Evolutionary conservation across 1,140 invertebrate species (phyloP).

Genomic region (Plectrocnemia conspersa): DNA sequence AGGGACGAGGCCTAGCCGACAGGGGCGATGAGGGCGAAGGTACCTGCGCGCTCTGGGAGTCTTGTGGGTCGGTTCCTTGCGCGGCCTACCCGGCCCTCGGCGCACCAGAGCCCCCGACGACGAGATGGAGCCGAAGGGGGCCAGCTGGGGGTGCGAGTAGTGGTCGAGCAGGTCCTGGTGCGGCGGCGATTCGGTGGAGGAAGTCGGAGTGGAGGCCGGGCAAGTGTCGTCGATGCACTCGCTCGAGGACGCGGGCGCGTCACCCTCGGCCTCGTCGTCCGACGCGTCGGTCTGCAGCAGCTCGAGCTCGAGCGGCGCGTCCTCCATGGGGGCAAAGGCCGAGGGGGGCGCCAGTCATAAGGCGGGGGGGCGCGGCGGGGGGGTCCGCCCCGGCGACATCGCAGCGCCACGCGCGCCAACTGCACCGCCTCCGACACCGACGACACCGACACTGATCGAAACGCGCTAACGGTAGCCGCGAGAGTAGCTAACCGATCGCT

Average conservation of each 20-base stretch:
- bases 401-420: background rate
- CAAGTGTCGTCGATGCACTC: slow-evolving; percentile 36
- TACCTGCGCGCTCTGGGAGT: slow-evolving; percentile 45
- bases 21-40: slow-evolving; percentile 24
- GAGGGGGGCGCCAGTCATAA: background rate
- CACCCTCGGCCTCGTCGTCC: slow-evolving; percentile 45
- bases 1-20: background rate
- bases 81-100: slow-evolving; percentile 64
- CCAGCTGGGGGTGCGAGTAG: slow-evolving; percentile 46
- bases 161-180: background rate
- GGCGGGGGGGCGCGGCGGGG: background rate
- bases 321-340: slow-evolving; percentile 37
- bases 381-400: background rate
- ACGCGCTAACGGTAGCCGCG: too few species aligned
- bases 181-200: slow-evolving; percentile 52
- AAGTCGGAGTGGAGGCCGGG: slow-evolving; percentile 54
- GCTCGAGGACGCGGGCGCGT: slow-evolving; percentile 50
- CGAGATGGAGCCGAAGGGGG: slow-evolving; percentile 35
- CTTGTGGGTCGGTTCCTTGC: slow-evolving; percentile 58
- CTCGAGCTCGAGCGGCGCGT: slow-evolving; percentile 47
- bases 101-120: slow-evolving; percentile 54
- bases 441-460: too few species aligned
- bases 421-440: background rate
- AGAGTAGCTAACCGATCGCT: too few species aligned
- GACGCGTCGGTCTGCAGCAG: slow-evolving; percentile 49